Base-by-base conservation (phyloP, 1,140 invertebrate species). In the Babylonia areolata region DNA sequence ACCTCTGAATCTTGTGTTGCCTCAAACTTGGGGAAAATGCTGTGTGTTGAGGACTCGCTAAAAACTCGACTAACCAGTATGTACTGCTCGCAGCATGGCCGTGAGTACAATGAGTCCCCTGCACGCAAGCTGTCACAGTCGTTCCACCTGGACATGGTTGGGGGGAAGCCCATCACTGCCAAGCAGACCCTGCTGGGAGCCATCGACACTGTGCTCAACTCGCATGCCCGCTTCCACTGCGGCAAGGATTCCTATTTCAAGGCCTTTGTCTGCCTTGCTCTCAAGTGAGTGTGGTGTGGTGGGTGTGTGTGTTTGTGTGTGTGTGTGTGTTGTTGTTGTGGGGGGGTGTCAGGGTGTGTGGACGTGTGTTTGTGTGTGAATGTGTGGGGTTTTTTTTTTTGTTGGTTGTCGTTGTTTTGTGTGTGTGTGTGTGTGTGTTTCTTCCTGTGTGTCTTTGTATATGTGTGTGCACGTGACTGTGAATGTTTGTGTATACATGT, bases 221-320 rank as follows among this genome's bases (percentile, higher is more conserved):
- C 97, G 35, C 99, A 99, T 94, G 96, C 96, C 23, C 98, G 99
- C 87, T 99, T 99, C 94, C 96, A 99, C 94, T 95, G 98, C 92
- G 98, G 97, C 91, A 97, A 96, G 89, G 98, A 99, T 95, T 97
- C 98, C 5, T 98, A 99, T 95, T 99, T 99, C 93, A 99, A 99
- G 95, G 98, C 99, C 33, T 99, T 99, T 93, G 96, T 99, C 75
- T 99, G 98, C 95, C 96, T 98, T 81, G 98, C 97, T 78, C 95
- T 99, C 33, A 99, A 99, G 97, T 98, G 94, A 96, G 97, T 96
- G 82, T 28, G 12, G 58, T 64, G 12, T n/a, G 2, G 58, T n/a
- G 58, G 15, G 58, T n/a, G 58, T 64, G 1, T n/a, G 58, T 64
- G 58, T 64, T 3, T 64, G 58, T 28, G 3, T 64, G 58, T 64